phyloP scores from a whole-genome alignment of 2,888 invertebrate species.

The Acanthosepion pharaonis region DNA sequence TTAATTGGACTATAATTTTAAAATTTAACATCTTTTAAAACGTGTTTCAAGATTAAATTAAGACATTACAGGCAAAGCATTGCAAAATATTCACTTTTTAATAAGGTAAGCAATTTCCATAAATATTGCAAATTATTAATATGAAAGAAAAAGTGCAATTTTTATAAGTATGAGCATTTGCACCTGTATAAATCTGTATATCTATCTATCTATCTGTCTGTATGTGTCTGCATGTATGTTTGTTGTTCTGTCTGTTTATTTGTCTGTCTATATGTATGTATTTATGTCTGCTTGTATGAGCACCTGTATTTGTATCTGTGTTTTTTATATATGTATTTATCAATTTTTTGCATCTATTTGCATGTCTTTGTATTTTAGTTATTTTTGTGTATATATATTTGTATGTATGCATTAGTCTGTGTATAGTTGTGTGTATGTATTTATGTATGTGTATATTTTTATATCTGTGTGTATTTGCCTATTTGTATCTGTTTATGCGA shows the following conservation, averaged over 20 bases:
- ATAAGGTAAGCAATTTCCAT: not conserved
- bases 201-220: slow-evolving; percentile 41
- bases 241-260: too few relatives aligned
- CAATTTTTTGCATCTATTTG: too few relatives aligned
- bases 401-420: not conserved
- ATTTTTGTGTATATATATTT: not conserved
- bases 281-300: not conserved
- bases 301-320: too few relatives aligned
- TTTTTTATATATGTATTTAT: too few relatives aligned
- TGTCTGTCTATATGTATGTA: not conserved
- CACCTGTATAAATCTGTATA: not conserved
- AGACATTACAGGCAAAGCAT: not conserved
- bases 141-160: not conserved
- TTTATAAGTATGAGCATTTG: not conserved
- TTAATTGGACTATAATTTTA: not conserved
- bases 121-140: not conserved
- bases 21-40: not conserved
- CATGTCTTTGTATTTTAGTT: too few relatives aligned
- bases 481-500: too few relatives aligned
- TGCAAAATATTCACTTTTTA: not conserved
- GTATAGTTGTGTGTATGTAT: not conserved
- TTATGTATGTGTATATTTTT: not conserved
- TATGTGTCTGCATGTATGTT: not conserved
- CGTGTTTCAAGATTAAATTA: not conserved
- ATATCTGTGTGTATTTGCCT: too few relatives aligned